phyloP scores from a whole-genome alignment of 2,888 invertebrate genomes.

The Tiphia femorata region DNA sequence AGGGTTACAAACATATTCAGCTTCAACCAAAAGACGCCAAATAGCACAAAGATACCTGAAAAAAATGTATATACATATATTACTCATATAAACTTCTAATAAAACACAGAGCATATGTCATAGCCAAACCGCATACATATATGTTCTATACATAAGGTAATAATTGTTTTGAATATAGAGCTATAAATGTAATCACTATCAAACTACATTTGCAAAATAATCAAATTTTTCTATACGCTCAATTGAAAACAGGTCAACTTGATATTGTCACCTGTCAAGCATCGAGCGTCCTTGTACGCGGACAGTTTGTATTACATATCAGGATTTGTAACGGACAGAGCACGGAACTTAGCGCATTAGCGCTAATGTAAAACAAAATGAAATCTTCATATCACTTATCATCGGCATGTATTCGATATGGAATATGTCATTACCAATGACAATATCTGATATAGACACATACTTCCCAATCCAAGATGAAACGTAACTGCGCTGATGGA shows the following conservation, averaged over 20 bases:
- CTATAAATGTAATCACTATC: slow-evolving; percentile 55
- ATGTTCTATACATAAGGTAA: too few species aligned
- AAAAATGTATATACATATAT: slow-evolving; percentile 36
- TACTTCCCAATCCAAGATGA: slow-evolving; percentile 89
- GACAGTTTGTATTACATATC: background rate
- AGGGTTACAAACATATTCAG: slow-evolving; percentile 97
- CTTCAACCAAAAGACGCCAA: slow-evolving; percentile 91
- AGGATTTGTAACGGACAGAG: too few species aligned
- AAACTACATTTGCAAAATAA: slow-evolving; percentile 59
- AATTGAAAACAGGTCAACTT: slow-evolving; percentile 52
- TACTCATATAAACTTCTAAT: too few species aligned
- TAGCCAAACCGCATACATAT: too few species aligned
- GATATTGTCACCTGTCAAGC: slow-evolving; percentile 47
- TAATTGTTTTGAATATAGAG: slow-evolving; percentile 59
- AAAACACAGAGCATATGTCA: too few species aligned
- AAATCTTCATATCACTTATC: background rate
- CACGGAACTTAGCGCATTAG: background rate
- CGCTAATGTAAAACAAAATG: too few species aligned
- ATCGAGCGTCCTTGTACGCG: slow-evolving; percentile 43
- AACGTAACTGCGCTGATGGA: slow-evolving; percentile 87
- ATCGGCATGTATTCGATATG: too few species aligned
- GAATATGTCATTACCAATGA: slow-evolving; percentile 21
- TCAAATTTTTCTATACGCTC: slow-evolving; percentile 58
- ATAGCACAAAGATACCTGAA: slow-evolving; percentile 87
- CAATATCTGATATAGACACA: slow-evolving; percentile 47